phyloP scores from a whole-genome alignment of 2,797 vertebrate genomes.

The Chaenodraco wilsoni region DNA sequence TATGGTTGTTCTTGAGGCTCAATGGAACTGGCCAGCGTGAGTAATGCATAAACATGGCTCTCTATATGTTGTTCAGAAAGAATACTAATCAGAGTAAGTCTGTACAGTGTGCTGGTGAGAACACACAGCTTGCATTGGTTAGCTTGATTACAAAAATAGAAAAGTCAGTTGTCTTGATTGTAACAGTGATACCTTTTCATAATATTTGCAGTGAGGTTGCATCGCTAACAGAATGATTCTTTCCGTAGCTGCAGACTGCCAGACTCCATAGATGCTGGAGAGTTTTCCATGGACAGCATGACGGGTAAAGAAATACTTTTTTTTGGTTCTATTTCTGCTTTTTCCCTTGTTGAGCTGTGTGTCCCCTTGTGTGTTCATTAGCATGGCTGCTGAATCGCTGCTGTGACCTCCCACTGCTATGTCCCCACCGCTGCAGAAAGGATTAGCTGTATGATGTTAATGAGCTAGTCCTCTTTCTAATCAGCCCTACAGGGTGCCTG shows the following conservation, averaged over 20 bases:
- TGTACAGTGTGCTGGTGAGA: not conserved
- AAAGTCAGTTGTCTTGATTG: not conserved
- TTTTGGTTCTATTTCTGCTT: conserved; percentile 17
- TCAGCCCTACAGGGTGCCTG: conserved; percentile 27
- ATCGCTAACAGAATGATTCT: conserved; percentile 57
- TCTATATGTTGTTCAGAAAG: conserved; percentile 46
- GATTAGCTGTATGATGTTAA: conserved; percentile 39
- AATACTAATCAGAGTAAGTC: conserved; percentile 3
- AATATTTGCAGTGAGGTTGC: conserved; percentile 11
- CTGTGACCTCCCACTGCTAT: conserved; percentile 46
- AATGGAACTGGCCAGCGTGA: conserved; percentile 70
- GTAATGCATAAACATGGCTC: conserved; percentile 67
- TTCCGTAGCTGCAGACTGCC: conserved; percentile 80
- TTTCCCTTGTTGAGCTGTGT: conserved; percentile 7
- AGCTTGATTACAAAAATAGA: not conserved
- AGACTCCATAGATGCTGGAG: conserved; percentile 76
- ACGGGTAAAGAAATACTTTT: conserved; percentile 76
- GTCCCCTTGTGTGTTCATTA: conserved; percentile 70
- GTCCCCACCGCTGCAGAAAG: conserved; percentile 37
- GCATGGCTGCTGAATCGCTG: conserved; percentile 35
- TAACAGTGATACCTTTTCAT: not conserved
- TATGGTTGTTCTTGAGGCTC: conserved; percentile 75
- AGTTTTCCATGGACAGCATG: conserved; percentile 79
- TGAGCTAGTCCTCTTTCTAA: conserved; percentile 37
- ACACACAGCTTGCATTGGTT: conserved; percentile 16